These are phyloP conservation scores for Uromys caudimaculatus DNA, from an alignment of 2,797 vertebrate species.

Conservation along the genomic window DNA sequence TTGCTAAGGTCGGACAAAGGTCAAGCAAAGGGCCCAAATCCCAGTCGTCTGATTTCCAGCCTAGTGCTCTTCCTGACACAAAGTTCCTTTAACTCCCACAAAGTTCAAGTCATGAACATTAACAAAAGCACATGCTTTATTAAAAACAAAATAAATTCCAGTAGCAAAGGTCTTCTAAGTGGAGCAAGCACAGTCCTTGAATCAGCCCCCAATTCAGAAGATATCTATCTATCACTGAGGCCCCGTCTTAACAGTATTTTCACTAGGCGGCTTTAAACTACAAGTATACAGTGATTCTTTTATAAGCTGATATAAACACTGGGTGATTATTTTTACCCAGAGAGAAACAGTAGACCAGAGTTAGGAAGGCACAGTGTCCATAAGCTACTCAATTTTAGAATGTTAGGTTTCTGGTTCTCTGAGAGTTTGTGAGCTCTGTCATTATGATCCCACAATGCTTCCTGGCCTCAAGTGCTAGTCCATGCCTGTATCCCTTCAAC, in stretches of 20 bases:
- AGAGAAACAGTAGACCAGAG: not conserved
- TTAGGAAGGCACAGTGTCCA: not conserved
- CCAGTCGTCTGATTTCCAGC: not conserved
- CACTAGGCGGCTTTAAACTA: not conserved
- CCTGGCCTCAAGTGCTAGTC: not conserved
- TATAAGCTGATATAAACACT: not conserved
- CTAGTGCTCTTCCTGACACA: not conserved
- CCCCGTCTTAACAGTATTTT: not conserved
- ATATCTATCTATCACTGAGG: not conserved
- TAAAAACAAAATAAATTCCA: slow-evolving; percentile 25
- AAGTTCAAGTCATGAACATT: slow-evolving; percentile 54
- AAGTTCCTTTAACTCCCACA: not conserved
- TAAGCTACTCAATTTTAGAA: not conserved
- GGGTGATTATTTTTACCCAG: not conserved
- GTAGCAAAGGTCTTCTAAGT: not conserved
- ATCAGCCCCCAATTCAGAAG: not conserved
- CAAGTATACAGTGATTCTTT: not conserved
- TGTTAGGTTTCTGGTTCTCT: not conserved
- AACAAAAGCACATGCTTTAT: slow-evolving; percentile 51
- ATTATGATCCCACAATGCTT: not conserved
- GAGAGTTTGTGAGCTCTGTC: not conserved
- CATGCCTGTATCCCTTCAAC: not conserved
- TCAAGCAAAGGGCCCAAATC: slow-evolving; percentile 36
- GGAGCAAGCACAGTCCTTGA: not conserved
- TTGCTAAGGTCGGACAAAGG: slow-evolving; percentile 1